Evolutionary conservation across 1,140 invertebrate species (phyloP).

Genomic region (Carposina sasakii): DNA sequence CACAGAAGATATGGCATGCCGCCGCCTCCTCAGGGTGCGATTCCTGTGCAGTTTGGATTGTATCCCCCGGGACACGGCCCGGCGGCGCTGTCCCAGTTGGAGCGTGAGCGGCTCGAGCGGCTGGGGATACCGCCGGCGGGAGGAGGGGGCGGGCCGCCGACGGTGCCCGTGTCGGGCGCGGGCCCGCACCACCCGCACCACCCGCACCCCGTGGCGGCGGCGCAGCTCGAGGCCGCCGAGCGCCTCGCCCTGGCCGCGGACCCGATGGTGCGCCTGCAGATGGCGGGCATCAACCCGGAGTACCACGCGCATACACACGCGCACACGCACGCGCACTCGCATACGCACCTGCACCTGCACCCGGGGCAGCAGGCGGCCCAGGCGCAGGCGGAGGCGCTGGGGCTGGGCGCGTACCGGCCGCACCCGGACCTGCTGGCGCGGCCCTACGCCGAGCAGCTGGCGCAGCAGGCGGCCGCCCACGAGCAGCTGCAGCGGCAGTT

Average conservation of each 20-base stretch:
- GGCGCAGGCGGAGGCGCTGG: constrained; percentile 77
- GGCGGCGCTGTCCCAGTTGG: constrained; percentile 83
- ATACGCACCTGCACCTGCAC: constrained; percentile 92
- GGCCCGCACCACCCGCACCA: constrained; percentile 57
- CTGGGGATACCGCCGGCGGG: constrained; percentile 80
- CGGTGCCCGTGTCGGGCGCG: constrained; percentile 66
- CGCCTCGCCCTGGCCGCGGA: constrained; percentile 64
- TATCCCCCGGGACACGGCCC: constrained; percentile 77
- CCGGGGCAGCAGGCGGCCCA: constrained; percentile 85
- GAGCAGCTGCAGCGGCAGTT: constrained; percentile 90
- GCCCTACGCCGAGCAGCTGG: constrained; percentile 87
- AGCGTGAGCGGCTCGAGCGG: constrained; percentile 88
- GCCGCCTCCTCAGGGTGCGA: constrained; percentile 68
- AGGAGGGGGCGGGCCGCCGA: constrained; percentile 56
- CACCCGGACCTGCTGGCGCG: constrained; percentile 84
- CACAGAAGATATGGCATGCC: constrained; percentile 78
- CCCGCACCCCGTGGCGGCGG: constrained; percentile 73
- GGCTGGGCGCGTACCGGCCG: constrained; percentile 71
- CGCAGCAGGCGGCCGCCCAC: constrained; percentile 85
- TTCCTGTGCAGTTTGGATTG: constrained; percentile 74
- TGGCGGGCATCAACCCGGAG: constrained; percentile 87
- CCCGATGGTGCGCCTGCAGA: constrained; percentile 82
- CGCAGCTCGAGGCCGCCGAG: constrained; percentile 73
- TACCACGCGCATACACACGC: constrained; percentile 89
- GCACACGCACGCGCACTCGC: constrained; percentile 87